Evolutionary conservation across 2,113 vertebrate species (phyloP).

Genomic region (Progne subis): DNA sequence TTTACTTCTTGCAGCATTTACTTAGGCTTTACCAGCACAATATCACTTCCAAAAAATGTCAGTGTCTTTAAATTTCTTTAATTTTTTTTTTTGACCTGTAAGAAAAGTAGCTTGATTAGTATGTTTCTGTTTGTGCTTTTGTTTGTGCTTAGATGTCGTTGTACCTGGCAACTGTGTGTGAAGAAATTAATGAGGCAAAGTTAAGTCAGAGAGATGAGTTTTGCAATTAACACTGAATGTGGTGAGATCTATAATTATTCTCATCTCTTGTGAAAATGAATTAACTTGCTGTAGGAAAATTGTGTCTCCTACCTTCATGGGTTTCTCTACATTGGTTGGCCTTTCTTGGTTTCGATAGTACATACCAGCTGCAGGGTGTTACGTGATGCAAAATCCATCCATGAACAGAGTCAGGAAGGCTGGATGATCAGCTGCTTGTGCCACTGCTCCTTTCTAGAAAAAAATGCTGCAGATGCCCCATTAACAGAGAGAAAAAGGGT

Average conservation of each 20-base stretch:
- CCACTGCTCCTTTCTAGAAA: not conserved
- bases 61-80: not conserved
- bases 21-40: not conserved
- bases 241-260: constrained; percentile 37
- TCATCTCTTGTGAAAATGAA: constrained; percentile 43
- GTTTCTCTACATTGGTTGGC: not conserved
- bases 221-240: constrained; percentile 49
- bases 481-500: not conserved
- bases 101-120: not conserved
- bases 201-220: constrained; percentile 67
- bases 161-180: constrained; percentile 48
- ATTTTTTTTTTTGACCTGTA: not conserved
- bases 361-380: not conserved
- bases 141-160: constrained; percentile 23
- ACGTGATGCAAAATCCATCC: not conserved
- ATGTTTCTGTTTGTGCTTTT: not conserved
- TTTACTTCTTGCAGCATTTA: not conserved
- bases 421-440: not conserved
- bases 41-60: not conserved
- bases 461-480: not conserved
- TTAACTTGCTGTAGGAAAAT: not conserved
- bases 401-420: not conserved
- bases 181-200: constrained; percentile 67
- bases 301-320: not conserved
- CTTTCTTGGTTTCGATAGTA: constrained; percentile 23